Base-by-base conservation (phyloP, 1,140 invertebrate genomes). In the Drosophila sp. region DNA sequence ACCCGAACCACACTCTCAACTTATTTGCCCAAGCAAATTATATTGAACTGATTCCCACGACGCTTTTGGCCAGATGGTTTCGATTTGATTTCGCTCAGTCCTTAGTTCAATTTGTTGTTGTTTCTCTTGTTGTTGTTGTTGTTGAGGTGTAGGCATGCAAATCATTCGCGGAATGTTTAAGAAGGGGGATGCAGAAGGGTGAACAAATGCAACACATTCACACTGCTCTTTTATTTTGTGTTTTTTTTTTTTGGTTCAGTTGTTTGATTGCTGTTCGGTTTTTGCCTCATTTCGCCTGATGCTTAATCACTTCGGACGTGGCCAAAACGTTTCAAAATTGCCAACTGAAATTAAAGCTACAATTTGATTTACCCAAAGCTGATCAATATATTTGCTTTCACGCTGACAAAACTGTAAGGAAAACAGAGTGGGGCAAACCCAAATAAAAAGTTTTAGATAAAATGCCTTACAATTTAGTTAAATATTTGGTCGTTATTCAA, bases 11-110 rank as follows among this genome's bases (percentile, higher is more conserved):
- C 63, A 77, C 80, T 78, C 76, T 63, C 65, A 21, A 62, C 45
- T 70, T 77, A 61, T 80, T 76, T 80, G 78, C 41, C 66, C 72
- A 79, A 56, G 69, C 76, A 89, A 89, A 89, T 89, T 89, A 87
- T 89, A 89, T 89, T 89, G 83, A 89, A 89, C 83, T 89, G 83
- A 89, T 89, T 89, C 83, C 83, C 83, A 89, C 83, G 83, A 89
- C 81, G 70, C 69, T 65, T 56, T 76, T 75, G 67, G 72, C 83
- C 83, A 89, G 83, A 83, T 89, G 83, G 83, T 69, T 83, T 89
- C 83, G 80, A 89, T 89, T 89, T 83, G 84, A 89, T 89, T 89
- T 78, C 74, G 32, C 59, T 36, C 67, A 41, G 64, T 72, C 73
- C 64, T 75, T 70, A 63, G 66, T 75, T 82, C 45, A 78, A 61